phyloP scores from a whole-genome alignment of 2,888 invertebrate species.

The Lycia hirtaria region DNA sequence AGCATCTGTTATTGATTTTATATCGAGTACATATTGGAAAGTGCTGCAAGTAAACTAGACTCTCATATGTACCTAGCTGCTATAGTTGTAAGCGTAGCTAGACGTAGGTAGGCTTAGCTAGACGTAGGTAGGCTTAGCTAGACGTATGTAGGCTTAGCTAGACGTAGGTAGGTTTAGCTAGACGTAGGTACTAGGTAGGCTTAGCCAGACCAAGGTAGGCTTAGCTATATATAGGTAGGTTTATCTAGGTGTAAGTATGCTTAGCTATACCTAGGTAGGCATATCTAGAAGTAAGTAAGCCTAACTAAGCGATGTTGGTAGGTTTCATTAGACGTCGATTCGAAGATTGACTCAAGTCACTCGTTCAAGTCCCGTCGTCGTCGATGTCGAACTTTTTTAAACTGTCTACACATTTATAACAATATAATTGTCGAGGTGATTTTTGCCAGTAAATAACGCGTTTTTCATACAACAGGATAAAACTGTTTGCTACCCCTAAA shows the following conservation, averaged over 20 bases:
- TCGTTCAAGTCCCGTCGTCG: no score
- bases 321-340: no score
- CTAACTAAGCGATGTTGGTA: no score
- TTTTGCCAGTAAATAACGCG: no score
- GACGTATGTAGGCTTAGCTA: constrained; percentile 10
- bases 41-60: constrained; percentile 18
- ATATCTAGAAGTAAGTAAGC: no score
- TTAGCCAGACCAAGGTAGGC: background rate
- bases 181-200: background rate
- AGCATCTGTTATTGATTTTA: constrained; percentile 18
- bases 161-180: constrained; percentile 25
- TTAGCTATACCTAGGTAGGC: no score
- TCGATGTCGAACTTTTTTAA: no score
- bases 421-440: no score
- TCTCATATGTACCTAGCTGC: constrained; percentile 18
- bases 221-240: background rate
- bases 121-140: constrained; percentile 24
- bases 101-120: constrained; percentile 14
- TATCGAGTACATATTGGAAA: constrained; percentile 21
- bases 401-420: no score
- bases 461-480: no score
- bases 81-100: constrained; percentile 25
- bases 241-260: background rate
- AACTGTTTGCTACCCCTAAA: no score
- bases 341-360: no score